These are phyloP conservation scores for Heloderma charlesbogerti DNA, from an alignment of 2,113 vertebrate species.

Conservation along the genomic window DNA sequence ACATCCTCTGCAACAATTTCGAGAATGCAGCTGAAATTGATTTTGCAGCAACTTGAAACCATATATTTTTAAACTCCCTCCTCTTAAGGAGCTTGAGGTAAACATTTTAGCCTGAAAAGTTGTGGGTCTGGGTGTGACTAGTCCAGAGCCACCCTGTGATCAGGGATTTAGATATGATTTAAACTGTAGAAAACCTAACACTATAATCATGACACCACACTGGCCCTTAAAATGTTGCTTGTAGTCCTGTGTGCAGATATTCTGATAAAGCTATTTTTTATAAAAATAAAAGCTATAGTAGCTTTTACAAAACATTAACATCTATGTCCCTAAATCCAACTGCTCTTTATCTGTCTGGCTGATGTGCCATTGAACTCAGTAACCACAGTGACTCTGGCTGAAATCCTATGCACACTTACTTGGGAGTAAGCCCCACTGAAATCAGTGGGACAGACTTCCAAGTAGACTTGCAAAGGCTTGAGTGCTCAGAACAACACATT, in stretches of 20 bases:
- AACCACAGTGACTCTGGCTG: no score
- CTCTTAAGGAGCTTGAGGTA: no score
- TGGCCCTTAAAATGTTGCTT: neutral
- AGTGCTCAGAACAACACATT: neutral
- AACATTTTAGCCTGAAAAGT: neutral
- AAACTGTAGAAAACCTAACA: neutral
- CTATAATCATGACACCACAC: neutral
- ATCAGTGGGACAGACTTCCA: neutral
- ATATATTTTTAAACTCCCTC: neutral
- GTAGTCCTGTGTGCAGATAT: neutral
- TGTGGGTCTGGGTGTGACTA: neutral
- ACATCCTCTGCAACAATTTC: neutral
- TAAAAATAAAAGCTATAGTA: no score
- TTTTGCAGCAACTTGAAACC: neutral
- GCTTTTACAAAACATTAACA: neutral
- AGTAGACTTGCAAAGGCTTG: neutral
- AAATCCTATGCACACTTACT: neutral
- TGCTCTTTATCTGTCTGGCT: neutral
- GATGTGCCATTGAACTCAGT: neutral
- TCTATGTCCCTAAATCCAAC: neutral
- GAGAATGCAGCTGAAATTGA: neutral
- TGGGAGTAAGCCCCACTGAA: neutral
- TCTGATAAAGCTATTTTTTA: neutral
- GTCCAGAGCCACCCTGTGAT: neutral
- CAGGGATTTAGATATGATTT: neutral